Conservation (phyloP, 2,797 vertebrate genomes). For the Pogonophryne albipinna region DNA sequence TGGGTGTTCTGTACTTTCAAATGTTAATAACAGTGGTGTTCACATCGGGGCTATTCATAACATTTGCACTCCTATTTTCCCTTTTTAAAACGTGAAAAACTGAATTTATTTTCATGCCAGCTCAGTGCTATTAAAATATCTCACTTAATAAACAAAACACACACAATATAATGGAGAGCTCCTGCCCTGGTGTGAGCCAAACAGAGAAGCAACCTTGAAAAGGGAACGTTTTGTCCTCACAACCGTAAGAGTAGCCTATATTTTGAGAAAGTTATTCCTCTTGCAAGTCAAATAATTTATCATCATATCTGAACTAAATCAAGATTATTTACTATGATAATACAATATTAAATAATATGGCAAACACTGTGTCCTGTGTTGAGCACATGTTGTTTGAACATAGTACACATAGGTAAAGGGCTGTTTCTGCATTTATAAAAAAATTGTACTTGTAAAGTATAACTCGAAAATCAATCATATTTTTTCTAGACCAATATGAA, state of each 20-base stretch:
- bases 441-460: background rate
- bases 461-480: background rate
- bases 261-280: background rate
- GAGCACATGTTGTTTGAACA: background rate
- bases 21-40: constrained; percentile 26
- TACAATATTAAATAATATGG: background rate
- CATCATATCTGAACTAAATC: constrained; percentile 3
- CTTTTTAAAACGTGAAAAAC: background rate
- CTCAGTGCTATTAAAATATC: constrained; percentile 18
- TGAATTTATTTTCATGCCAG: constrained; percentile 29
- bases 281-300: background rate
- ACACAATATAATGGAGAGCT: background rate
- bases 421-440: background rate
- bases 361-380: background rate
- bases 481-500: too few species aligned
- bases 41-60: background rate
- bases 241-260: background rate
- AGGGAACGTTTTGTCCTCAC: background rate
- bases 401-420: background rate
- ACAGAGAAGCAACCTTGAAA: constrained; percentile 21
- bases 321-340: background rate
- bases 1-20: constrained; percentile 35
- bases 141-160: constrained; percentile 26
- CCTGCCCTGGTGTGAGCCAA: background rate
- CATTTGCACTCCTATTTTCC: constrained; percentile 1